Base-by-base conservation (phyloP, 2,113 vertebrate species). In the Sylvilagus bachmani region DNA sequence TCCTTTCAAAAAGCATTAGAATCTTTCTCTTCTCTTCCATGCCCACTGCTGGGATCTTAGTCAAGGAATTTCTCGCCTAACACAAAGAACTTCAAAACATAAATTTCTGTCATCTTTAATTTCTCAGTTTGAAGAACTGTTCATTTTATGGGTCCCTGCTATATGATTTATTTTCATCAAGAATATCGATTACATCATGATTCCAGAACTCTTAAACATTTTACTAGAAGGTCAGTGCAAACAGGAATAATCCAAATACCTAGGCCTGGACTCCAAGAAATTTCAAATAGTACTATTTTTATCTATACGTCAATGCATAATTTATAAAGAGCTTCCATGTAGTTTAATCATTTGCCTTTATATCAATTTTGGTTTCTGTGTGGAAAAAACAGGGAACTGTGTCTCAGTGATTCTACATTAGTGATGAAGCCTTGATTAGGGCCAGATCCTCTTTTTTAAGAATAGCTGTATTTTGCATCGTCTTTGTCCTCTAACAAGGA, bases 261-360 rank as follows among this genome's bases (percentile, higher is more conserved):
- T 92, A 69, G 49, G 16, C 12, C 13, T 86, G 29, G 2, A 92
- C 67, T 66, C 94, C 17, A 85, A 78, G 53, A 73, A 88, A 6
- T 19, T 93, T 36, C 6, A 90, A 27, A 64, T 38, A 33, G 36
- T 90, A 53, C 51, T 83, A 64, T 70, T 66, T 89, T 84, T 78
- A 93, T 38, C 9, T 79, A 7, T 55, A 27, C 36, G 12, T 44
- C 64, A 25, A 79, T 33, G 6, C 0, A 24, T 21, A 86, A 25
- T 77, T 77, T 74, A 61, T 66, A 25, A 27, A 90, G 58, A 89
- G 10, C 6, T 82, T 93, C 8, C 55, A 17, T 85, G 11, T 44
- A 93, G 89, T 91, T 86, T 86, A 79, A 79, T 86, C 16, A 44
- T 33, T 70, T 92, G 24, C 81, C n/a, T 81, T 94, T 75, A 70